Evolutionary conservation across 1,140 invertebrate genomes (phyloP), one percentile per base, ranked within the genome.

Genomic region (Drosophila ambigua): DNA sequence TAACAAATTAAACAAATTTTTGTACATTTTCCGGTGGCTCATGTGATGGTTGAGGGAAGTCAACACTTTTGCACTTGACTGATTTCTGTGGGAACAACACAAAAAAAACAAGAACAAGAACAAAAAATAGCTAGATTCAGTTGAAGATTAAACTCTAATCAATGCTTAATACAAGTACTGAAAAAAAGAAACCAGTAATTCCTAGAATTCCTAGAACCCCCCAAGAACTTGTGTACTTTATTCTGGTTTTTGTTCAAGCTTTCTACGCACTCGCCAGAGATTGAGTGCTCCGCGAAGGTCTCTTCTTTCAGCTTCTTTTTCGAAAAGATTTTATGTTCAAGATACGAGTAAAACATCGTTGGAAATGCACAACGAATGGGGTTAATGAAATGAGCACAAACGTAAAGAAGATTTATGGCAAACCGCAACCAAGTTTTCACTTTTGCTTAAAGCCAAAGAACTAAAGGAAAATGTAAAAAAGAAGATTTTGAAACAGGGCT

Each of bases 371-470:
- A 24, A 24, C 43, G 67, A 77, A 81, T 81, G 81, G 60, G 81
- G 81, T 80, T 85, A 85, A 81, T 77, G 73, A 76, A 82, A 78
- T 73, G 77, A 52, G 72, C 57, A 53, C 72, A 74, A 39, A 13
- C 13, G 43, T 50, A 26, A 77, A 67, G 69, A 78, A 81, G 82
- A 87, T 87, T 87, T 88, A 88, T 87, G 78, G 66, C 83, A 66
- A 78, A 60, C 59, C 72, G 58, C 64, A 54, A 55, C 24, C 51
- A 15, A 64, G 71, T 72, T 87, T 87, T 87, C 83, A 87, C 82
- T 87, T 87, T 87, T 81, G 53, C 31, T 46, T 52, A 16, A 39
- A 49, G 26, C 44, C 58, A 51, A 72, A 69, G 46, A 64, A 63
- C 63, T 24, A 62, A 48, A 24, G 41, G 31, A 57, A 48, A 49